These are phyloP conservation scores for Sebastes wilsoni DNA, from an alignment of 2,797 vertebrate genomes.

Conservation along the genomic window DNA sequence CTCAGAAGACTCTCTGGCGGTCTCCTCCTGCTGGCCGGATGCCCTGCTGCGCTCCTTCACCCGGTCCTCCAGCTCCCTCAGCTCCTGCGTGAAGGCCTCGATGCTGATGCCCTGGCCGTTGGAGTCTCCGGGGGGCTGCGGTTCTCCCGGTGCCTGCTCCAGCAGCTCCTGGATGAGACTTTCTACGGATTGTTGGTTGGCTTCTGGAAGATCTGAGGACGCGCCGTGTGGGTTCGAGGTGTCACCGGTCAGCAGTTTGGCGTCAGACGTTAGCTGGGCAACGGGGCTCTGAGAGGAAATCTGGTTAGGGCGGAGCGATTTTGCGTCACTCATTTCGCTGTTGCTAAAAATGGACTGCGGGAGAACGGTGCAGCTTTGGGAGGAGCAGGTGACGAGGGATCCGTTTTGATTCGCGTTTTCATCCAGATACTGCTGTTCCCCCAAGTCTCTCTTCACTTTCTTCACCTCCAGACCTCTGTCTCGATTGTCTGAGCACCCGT, in stretches of 20 bases:
- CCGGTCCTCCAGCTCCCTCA: conserved; percentile 87
- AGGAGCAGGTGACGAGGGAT: conserved; percentile 44
- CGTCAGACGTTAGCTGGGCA: conserved; percentile 30
- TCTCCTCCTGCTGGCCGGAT: conserved; percentile 50
- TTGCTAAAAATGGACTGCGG: conserved; percentile 52
- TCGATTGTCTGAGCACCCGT: conserved; percentile 67
- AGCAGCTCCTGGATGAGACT: conserved; percentile 87
- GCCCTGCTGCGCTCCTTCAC: conserved; percentile 69
- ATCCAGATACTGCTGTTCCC: conserved; percentile 65
- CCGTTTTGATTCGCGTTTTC: conserved; percentile 78
- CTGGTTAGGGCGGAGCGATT: conserved; percentile 31
- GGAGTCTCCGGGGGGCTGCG: conserved; percentile 66
- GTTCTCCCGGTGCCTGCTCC: conserved; percentile 77
- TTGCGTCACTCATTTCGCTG: conserved; percentile 48
- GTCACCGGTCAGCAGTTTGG: conserved; percentile 39
- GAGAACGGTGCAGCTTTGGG: conserved; percentile 47
- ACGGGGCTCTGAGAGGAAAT: conserved; percentile 45
- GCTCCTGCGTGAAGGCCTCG: conserved; percentile 90
- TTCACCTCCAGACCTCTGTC: conserved; percentile 84
- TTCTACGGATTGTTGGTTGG: conserved; percentile 81
- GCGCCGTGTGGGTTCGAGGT: conserved; percentile 21
- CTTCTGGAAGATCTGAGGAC: conserved; percentile 62
- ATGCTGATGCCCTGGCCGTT: conserved; percentile 85
- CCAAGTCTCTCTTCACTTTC: conserved; percentile 89
- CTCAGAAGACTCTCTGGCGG: conserved; percentile 48